Base-by-base conservation (phyloP, 2,888 invertebrate species). In the Papilio protenor region DNA sequence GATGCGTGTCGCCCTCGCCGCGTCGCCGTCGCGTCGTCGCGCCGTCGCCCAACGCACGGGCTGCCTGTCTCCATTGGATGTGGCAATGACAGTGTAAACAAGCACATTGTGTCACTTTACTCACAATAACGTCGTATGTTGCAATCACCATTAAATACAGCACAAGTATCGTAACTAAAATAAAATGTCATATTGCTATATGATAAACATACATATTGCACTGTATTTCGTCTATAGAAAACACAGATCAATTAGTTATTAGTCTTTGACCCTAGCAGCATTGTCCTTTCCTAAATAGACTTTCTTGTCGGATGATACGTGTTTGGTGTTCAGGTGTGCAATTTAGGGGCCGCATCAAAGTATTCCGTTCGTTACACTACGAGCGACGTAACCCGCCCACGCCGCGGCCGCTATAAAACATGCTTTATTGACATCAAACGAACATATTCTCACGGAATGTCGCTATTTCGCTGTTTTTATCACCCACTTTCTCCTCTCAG, bases 1-100 rank as follows among this genome's bases (percentile, higher is more conserved):
- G 91, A 88, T 89, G 89, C 86, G 89, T 88, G 90, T 87, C 87
- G 87, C 84, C 87, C 90, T 87, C 87, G 87, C 84, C 87, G 86
- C 76, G 61, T 21, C 47, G 57, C 14, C n/a, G 59, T 27, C 23
- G 33, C 52, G 82, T 49, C 21, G n/a, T 27, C 52, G n/a, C 49
- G 12, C n/a, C 23, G 21, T 18, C 40, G 18, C 27, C 8, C n/a
- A 55, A 6, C 8, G 8, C 40, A 8, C 40, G 40, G 8, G 8
- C 40, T 8, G 40, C 8, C 40, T 40, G 40, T 18, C n/a, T 21
- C 18, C 14, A 10, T 49, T 82, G 81, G 87, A 87, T 82, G 83
- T 80, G 87, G 86, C 77, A 84, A 61, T 61, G 23, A 14, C 23
- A 27, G 16, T 59, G 59, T 27, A 61, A 61, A 61, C 61, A 27